Evolutionary conservation across 1,140 invertebrate genomes (phyloP), one percentile per base, ranked within the genome.

Genomic region (Trichonephila inaurata): DNA sequence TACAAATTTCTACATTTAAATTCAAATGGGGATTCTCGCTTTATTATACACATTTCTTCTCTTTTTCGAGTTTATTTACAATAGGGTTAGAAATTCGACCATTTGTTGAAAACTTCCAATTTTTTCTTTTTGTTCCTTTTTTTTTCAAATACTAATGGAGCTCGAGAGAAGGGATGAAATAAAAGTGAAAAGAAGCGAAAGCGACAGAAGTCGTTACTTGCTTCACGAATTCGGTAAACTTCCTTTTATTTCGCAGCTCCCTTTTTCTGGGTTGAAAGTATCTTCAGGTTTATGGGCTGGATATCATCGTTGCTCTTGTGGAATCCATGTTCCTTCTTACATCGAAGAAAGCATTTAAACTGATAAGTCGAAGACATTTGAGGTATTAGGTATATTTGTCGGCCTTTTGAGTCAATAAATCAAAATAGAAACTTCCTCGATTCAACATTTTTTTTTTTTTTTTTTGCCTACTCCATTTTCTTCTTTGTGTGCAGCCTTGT

Each of bases 101-200:
- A 87, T 87, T 87, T 87, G 60, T 40, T 87, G 85, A 64, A 87
- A 87, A 87, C 58, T 87, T 64, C 60, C 64, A 87, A 87, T 87
- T 40, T 40, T 40, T 40, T n/a, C n/a, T 2, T 40, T 40, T 40
- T 4, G 33, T 40, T 40, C 33, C 3, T 40, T 40, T 40, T 40
- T 40, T 40, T 40, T 64, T 18, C 28, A 58, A 40, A 62, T 62
- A 24, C 33, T 87, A 87, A 87, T 62, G 85, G 58, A 19, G n/a
- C 60, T 87, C 24, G 12, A 12, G 21, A 40, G 33, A 40, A 40
- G 33, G 33, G 4, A 7, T 51, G 51, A 33, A 40, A 24, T 8
- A 10, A n/a, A 6, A 40, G 6, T 7, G 24, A 24, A 66, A n/a
- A 24, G 8, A 33, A 64, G 60, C 16, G 58, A 86, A 86, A 21